Evolutionary conservation across 2,113 vertebrate genomes (phyloP).

Genomic region (Herpetotheres cachinnans): DNA sequence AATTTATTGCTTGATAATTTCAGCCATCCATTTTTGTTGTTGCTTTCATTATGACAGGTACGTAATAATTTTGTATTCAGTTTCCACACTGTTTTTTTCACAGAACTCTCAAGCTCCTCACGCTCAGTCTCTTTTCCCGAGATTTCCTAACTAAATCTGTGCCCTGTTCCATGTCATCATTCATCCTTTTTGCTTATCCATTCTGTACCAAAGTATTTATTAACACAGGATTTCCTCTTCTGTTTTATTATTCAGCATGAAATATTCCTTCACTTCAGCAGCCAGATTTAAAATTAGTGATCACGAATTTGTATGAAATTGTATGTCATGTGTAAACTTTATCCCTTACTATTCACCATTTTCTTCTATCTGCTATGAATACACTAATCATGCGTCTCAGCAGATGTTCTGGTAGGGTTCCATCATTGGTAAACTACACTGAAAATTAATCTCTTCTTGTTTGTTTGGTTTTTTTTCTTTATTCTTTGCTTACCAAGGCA

Average conservation of each 20-base stretch:
- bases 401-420: background rate
- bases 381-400: background rate
- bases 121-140: background rate
- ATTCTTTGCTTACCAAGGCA: background rate
- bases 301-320: background rate
- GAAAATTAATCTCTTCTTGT: background rate
- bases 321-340: background rate
- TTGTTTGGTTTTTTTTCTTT: background rate
- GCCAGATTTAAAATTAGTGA: background rate
- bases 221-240: background rate
- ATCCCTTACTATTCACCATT: background rate
- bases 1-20: background rate
- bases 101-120: background rate
- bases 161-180: rapidly evolving
- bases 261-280: background rate
- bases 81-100: background rate
- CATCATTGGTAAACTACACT: background rate
- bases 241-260: background rate
- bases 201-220: background rate
- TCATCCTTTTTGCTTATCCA: background rate
- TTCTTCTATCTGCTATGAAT: background rate
- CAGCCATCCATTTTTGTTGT: background rate
- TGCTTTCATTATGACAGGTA: background rate
- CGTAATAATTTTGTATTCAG: background rate
- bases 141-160: background rate